phyloP scores from a whole-genome alignment of 2,888 invertebrate genomes.

The Drosophila planitibia region DNA sequence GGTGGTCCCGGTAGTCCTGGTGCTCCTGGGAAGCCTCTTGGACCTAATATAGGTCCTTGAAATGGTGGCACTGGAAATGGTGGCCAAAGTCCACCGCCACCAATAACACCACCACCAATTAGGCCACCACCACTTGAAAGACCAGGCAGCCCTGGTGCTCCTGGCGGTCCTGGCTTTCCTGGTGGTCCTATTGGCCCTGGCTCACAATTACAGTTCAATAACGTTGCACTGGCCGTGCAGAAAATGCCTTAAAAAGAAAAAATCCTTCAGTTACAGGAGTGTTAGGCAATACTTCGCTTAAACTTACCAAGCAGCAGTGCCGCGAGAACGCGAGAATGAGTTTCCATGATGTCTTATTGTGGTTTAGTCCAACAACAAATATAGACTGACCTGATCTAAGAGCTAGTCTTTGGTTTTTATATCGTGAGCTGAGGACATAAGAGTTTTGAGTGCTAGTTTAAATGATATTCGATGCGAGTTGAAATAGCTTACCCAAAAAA shows the following conservation, averaged over 20 bases:
- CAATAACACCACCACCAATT: not conserved
- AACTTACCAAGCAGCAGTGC: conserved; percentile 59
- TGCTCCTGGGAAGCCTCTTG: conserved; percentile 61
- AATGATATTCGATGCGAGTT: conserved; percentile 28
- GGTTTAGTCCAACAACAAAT: conserved; percentile 64
- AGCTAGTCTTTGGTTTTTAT: conserved; percentile 47
- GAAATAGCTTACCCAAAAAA: conserved; percentile 9
- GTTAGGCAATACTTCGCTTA: not conserved
- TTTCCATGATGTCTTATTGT: conserved; percentile 51
- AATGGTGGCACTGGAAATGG: conserved; percentile 51
- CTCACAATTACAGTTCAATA: conserved; percentile 73
- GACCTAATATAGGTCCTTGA: conserved; percentile 52
- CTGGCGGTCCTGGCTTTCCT: conserved; percentile 62
- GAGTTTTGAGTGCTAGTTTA: conserved; percentile 6
- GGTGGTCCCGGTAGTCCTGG: conserved; percentile 74
- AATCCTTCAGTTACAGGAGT: not conserved
- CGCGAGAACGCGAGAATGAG: conserved; percentile 17
- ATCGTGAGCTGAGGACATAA: conserved; percentile 15
- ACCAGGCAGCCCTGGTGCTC: conserved; percentile 60
- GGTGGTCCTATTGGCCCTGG: conserved; percentile 60
- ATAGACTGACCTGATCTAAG: conserved; percentile 45
- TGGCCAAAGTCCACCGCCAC: conserved; percentile 46
- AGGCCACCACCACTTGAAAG: conserved; percentile 16
- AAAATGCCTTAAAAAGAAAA: conserved; percentile 39
- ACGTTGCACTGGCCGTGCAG: conserved; percentile 34